Evolutionary conservation across 2,888 invertebrate genomes (phyloP), one percentile per base, ranked within the genome.

Genomic region (Ophioninae sp.): DNA sequence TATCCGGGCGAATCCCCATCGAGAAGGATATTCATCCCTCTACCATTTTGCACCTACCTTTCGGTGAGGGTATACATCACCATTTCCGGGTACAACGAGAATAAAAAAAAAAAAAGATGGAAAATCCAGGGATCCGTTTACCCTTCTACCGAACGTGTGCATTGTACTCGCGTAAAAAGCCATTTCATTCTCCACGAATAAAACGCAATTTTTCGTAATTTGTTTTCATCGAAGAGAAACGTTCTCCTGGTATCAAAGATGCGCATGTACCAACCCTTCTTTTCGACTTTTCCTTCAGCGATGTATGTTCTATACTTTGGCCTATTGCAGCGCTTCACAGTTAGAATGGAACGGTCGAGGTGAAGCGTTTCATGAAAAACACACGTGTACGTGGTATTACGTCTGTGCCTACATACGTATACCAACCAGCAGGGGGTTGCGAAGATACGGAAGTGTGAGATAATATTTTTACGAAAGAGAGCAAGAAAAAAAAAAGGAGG

Each of bases 191-290:
- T 22, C 41, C 51, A 51, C 56, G 59, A 64, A 75, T 44, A 56
- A 67, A 67, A 69, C 23, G 22, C 75, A 72, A 76, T 81, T 81
- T 79, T 79, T 74, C 83, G 75, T 84, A 79, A 84, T 84, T 84
- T 81, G 81, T 81, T 76, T 79, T 79, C 75, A 72, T 64, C 63
- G 67, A 6, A 72, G 67, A 23, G 59, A 61, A 83, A 75, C 78
- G 75, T 67, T 84, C 79, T 72, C 75, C 61, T 75, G 39, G 22
- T 74, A 39, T 39, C 23, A 77, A 61, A 56, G 9, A 59, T 65
- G 61, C 44, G 56, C 58, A 22, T 17, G 30, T 61, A 77, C 8
- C 2, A 13, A 3, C 51, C 51, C 6, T 0, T 17, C 51, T 17
- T 2, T 10, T 13, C 51, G 13, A 17, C 5, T 8, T 75, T 58